Evolutionary conservation across 2,113 vertebrate species (phyloP).

Genomic region (Protobothrops flavoviridis): DNA sequence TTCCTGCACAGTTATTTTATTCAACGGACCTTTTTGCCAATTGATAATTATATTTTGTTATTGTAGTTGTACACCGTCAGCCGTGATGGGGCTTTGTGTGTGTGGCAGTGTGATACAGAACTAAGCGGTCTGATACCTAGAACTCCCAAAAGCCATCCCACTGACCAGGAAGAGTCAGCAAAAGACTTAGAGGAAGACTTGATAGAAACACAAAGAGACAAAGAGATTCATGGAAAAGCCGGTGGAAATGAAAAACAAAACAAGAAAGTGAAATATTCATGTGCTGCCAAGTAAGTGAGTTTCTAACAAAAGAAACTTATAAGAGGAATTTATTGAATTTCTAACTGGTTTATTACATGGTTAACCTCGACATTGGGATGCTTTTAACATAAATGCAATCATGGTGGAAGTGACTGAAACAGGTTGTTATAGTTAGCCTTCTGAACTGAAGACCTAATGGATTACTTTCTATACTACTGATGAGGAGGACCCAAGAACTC

Average conservation of each 20-base stretch:
- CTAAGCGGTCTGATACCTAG: slow-evolving; percentile 74
- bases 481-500: not conserved
- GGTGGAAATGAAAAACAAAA: slow-evolving; percentile 62
- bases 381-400: not conserved
- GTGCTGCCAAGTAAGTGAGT: slow-evolving; percentile 81
- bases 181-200: slow-evolving; percentile 50
- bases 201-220: slow-evolving; percentile 62
- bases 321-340: not conserved
- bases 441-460: not conserved
- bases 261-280: slow-evolving; percentile 81
- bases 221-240: slow-evolving; percentile 80
- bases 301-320: not conserved
- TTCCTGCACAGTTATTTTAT: not conserved
- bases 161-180: slow-evolving; percentile 43
- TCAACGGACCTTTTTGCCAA: rapidly evolving
- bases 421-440: not conserved
- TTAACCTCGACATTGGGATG: not conserved
- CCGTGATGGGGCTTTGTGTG: slow-evolving; percentile 87
- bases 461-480: not conserved
- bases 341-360: not conserved
- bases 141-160: slow-evolving; percentile 56
- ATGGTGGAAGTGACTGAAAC: not conserved
- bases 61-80: slow-evolving; percentile 90
- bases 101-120: slow-evolving; percentile 92
- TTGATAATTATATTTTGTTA: rapidly evolving